Base-by-base conservation (phyloP, 2,797 vertebrate species). In the Lepidocolaptes lacrymiger region DNA sequence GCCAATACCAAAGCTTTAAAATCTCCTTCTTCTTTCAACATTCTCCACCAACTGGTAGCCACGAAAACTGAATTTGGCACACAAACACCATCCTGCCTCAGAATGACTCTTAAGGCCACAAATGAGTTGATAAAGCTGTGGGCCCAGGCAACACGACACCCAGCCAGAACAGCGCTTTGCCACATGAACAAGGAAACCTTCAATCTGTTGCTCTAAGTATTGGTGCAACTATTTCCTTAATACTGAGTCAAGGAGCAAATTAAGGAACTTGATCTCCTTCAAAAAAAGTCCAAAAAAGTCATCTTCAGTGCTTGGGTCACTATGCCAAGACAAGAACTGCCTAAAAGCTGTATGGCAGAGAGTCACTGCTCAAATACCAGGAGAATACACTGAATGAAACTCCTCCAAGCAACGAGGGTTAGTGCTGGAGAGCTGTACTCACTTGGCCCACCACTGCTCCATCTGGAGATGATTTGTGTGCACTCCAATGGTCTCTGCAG, bases 381-480 rank as follows among this genome's bases (percentile, higher is more conserved):
- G 20, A 91, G 58, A 87, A 61, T 19, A 76, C 69, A 91, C 68
- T 67, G 68, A 56, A 69, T 39, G 52, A 89, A 91, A 78, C 56
- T 68, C 68, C 91, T 82, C 92, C 66, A 55, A 62, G 80, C 46
- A n/a, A 2, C 51, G 86, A 93, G 93, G 82, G 59, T 82, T 63
- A 77, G 83, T 11, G 80, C 63, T 87, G 91, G 66, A 91, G 88
- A 89, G 72, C 79, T 76, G 34, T 11, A 52, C 64, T 44, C 75
- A 12, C 85, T 94, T 92, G 95, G 94, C 89, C 74, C 51, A 91
- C 73, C 77, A 30, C 2, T 54, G 78, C 73, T 90, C 88, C 95
- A 96, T 95, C 97, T 97, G 97, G 93, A 97, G 94, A n/a, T 64
- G 49, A 95, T 97, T 86, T 96, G 77, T 82, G 78, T 51, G 3